A percentile compares a stretch with the other conserved stretches of the same genome.
Evolutionary conservation across 2,888 invertebrate species (phyloP).

Genomic region (Drosophila fungiperda): DNA sequence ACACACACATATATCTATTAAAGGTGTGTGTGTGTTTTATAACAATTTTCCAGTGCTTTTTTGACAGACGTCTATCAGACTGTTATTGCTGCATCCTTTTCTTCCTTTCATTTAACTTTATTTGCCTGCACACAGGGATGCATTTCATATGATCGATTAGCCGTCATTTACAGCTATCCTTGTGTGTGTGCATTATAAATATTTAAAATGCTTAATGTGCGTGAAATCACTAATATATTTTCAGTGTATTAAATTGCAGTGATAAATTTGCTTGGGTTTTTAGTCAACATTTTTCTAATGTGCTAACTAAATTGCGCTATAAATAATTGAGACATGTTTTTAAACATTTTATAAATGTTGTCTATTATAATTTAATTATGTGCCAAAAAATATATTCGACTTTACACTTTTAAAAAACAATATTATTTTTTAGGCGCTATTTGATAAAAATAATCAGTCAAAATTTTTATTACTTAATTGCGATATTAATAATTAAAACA

Average conservation of each 20-base stretch:
- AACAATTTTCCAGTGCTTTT: constrained; percentile 25
- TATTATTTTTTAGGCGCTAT: no score
- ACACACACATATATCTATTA: not conserved
- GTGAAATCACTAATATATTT: not conserved
- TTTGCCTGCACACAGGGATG: not conserved
- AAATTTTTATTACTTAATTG: no score
- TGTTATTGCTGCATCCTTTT: constrained; percentile 23
- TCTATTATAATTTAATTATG: not conserved
- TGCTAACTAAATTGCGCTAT: not conserved
- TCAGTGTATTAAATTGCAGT: not conserved
- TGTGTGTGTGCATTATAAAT: not conserved
- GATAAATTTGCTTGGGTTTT: not conserved
- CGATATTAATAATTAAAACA: no score
- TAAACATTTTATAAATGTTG: no score
- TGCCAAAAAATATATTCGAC: not conserved
- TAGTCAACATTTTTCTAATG: not conserved
- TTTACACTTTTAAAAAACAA: not conserved
- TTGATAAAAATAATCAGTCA: no score
- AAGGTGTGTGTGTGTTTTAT: not conserved
- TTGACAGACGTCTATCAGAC: constrained; percentile 53
- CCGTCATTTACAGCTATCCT: constrained; percentile 7
- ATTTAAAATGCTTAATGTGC: not conserved
- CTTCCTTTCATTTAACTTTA: constrained; percentile 8
- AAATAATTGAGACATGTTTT: not conserved
- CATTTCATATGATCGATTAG: constrained; percentile 12